These are phyloP conservation scores for Solea solea DNA, from an alignment of 2,113 vertebrate species.

Conservation along the genomic window DNA sequence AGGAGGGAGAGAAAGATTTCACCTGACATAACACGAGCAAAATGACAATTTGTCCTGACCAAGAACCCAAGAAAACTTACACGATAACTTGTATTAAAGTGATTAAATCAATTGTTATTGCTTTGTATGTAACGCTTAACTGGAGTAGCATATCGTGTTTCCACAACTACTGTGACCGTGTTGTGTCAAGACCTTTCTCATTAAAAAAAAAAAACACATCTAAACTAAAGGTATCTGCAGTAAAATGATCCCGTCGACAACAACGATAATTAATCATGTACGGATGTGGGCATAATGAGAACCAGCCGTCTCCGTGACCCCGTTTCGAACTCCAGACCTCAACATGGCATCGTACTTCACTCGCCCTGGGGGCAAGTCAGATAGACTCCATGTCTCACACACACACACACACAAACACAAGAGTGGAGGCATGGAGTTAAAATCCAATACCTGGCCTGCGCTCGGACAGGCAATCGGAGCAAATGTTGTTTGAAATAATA, in stretches of 20 bases:
- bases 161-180: conserved; percentile 10
- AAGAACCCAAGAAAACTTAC: not conserved
- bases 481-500: conserved; percentile 64
- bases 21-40: conserved; percentile 33
- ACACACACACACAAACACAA: conserved; percentile 11
- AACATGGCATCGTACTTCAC: conserved; percentile 57
- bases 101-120: too few relatives aligned
- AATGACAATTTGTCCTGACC: conserved; percentile 26
- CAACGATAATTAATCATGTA: conserved; percentile 60
- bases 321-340: conserved; percentile 56
- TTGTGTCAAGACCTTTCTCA: conserved; percentile 37
- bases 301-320: conserved; percentile 59
- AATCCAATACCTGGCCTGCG: conserved; percentile 54
- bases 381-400: conserved; percentile 47
- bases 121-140: not conserved
- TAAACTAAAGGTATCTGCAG: conserved; percentile 2
- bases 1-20: conserved; percentile 19
- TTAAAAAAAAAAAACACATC: conserved; percentile 7
- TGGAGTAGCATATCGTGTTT: conserved; percentile 6
- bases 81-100: too few relatives aligned
- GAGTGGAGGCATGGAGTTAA: conserved; percentile 44
- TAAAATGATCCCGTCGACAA: conserved; percentile 66
- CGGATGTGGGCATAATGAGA: conserved; percentile 57
- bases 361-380: conserved; percentile 53
- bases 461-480: conserved; percentile 42